Evolutionary conservation across 2,888 invertebrate species (phyloP).

Genomic region (Drosophila hawaiiensis): DNA sequence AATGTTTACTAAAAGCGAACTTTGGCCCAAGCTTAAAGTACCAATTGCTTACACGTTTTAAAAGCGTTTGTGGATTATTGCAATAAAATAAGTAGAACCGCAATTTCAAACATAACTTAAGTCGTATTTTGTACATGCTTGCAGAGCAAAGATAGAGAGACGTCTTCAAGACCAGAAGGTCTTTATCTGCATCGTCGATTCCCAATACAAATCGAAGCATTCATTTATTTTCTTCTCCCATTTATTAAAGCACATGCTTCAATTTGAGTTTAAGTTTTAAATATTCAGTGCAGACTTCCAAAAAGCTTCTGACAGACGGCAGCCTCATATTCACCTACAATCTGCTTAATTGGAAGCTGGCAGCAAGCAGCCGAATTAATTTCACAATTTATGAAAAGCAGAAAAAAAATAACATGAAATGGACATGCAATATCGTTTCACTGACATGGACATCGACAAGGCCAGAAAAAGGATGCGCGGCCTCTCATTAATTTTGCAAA

Average conservation of each 20-base stretch:
- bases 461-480: background rate
- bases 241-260: background rate
- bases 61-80: background rate
- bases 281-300: background rate
- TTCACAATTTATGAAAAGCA: slow-evolving; percentile 15
- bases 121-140: background rate
- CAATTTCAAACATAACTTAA: background rate
- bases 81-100: background rate
- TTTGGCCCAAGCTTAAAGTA: slow-evolving; percentile 36
- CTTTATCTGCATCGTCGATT: background rate
- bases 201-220: too few species aligned
- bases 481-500: slow-evolving; percentile 36
- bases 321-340: slow-evolving; percentile 1
- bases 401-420: slow-evolving; percentile 1
- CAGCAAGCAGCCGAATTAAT: slow-evolving; percentile 15
- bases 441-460: background rate
- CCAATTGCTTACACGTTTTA: slow-evolving; percentile 1
- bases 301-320: slow-evolving; percentile 3
- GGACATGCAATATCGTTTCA: background rate
- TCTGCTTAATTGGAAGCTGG: slow-evolving; percentile 20
- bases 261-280: background rate
- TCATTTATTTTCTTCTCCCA: background rate
- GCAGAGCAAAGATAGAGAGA: background rate
- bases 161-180: background rate
- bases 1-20: slow-evolving; percentile 37